Conservation (phyloP, 2,797 vertebrate species). For the Danio tinwini region DNA sequence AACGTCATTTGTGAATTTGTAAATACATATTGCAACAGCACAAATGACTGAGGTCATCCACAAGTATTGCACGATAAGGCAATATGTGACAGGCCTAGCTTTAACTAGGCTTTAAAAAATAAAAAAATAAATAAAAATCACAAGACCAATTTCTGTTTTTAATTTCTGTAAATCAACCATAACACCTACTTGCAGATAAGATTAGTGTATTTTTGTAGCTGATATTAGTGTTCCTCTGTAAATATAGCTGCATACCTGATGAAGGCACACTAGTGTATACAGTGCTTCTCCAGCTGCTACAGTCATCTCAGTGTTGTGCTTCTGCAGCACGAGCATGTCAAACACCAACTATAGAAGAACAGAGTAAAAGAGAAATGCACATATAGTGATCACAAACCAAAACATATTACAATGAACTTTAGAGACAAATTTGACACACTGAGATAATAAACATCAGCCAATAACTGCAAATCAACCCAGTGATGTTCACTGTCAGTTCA, state of each 20-base stretch:
- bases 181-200: not conserved
- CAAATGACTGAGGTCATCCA: no score
- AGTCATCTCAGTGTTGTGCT: constrained; percentile 98
- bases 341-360: constrained; percentile 89
- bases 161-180: not conserved
- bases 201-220: not conserved
- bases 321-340: constrained; percentile 98
- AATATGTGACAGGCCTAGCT: no score
- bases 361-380: constrained; percentile 39
- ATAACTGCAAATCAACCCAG: not conserved
- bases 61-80: no score
- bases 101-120: no score
- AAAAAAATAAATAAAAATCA: no score
- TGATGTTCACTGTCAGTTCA: not conserved
- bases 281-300: constrained; percentile 97
- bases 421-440: not conserved
- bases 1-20: no score
- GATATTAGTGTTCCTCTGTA: not conserved
- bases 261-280: constrained; percentile 97
- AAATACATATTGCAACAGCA: no score
- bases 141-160: not conserved
- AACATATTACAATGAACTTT: not conserved
- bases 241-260: constrained; percentile 85
- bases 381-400: not conserved
- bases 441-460: not conserved